Conservation (phyloP, 2,113 vertebrate genomes). For the Burhinus bistriatus region DNA sequence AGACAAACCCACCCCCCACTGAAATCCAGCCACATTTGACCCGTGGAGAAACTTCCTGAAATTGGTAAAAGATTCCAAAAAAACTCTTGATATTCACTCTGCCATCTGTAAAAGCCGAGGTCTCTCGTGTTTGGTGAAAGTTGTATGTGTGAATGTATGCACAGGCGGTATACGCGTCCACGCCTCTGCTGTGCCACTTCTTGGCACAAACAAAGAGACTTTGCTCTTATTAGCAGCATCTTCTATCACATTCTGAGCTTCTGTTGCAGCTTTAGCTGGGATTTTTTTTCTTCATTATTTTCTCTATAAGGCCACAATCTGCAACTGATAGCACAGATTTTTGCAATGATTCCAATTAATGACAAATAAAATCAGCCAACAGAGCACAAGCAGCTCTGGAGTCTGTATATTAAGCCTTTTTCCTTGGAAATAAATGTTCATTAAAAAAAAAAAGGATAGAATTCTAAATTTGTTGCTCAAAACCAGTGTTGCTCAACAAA, state of each 20-base stretch:
- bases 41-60: background rate
- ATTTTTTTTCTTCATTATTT: background rate
- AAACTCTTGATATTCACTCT: background rate
- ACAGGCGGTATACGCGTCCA: background rate
- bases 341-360: constrained; percentile 11
- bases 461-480: background rate
- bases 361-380: background rate
- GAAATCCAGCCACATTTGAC: background rate
- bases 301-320: background rate
- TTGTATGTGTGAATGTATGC: background rate
- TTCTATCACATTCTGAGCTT: background rate
- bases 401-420: background rate
- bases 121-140: background rate
- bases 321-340: background rate
- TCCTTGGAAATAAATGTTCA: background rate
- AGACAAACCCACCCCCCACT: accelerated
- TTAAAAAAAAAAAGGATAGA: background rate
- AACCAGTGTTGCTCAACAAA: background rate
- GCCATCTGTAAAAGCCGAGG: background rate
- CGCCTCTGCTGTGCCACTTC: constrained; percentile 12
- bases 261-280: background rate
- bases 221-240: background rate
- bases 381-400: background rate
- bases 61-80: background rate
- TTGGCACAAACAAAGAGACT: background rate